phyloP scores from a whole-genome alignment of 2,888 invertebrate genomes.

The Coremacera marginata region DNA sequence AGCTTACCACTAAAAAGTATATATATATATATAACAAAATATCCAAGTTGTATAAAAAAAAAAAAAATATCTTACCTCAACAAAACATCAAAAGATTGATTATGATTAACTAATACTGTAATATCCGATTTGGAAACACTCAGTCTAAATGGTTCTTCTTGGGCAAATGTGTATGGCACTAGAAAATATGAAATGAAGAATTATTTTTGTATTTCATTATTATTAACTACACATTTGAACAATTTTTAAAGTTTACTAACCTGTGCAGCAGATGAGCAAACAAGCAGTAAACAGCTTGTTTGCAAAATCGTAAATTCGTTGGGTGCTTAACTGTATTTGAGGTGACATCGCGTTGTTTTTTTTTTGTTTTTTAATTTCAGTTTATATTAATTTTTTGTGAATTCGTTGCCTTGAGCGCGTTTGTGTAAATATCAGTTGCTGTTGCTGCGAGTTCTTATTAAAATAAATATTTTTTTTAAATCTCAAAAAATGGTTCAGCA shows the following conservation, averaged over 20 bases:
- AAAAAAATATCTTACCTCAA: slow-evolving; percentile 72
- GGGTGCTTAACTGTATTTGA: neutral
- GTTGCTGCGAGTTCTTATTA: no score
- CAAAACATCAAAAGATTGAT: slow-evolving; percentile 71
- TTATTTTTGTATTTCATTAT: neutral
- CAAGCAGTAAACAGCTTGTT: neutral
- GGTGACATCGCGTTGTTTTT: neutral
- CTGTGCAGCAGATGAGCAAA: neutral
- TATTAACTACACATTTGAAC: neutral
- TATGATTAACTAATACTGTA: slow-evolving; percentile 72
- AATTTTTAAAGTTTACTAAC: neutral
- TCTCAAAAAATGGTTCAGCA: no score
- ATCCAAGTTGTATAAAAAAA: neutral
- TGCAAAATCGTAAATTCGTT: neutral
- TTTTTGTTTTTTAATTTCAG: neutral
- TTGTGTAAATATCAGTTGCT: no score
- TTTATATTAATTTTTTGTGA: neutral
- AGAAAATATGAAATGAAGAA: neutral
- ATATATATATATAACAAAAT: neutral
- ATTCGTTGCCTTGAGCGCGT: neutral
- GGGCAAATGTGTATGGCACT: slow-evolving; percentile 46
- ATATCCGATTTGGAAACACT: slow-evolving; percentile 74
- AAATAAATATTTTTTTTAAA: no score
- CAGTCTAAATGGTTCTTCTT: slow-evolving; percentile 70
- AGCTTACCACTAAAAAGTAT: slow-evolving; percentile 48